Percentiles rank a stretch among this genome's conserved stretches.
Conservation (phyloP, 2,797 vertebrate species). For the Chelon labrosus region DNA sequence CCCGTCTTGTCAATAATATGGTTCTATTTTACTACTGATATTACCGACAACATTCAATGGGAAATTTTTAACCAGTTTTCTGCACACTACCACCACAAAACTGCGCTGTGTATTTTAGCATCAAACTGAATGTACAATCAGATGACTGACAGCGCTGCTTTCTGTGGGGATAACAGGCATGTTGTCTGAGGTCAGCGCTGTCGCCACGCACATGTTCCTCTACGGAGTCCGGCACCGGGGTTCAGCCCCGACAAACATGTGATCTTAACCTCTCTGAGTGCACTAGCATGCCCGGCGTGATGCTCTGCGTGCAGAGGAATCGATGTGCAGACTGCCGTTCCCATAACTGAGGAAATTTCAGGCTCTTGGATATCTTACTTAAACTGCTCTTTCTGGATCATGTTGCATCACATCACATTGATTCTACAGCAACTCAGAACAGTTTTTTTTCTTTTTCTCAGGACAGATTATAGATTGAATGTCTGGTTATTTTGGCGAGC, state of each 20-base stretch:
- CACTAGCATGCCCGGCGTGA: slow-evolving; percentile 27
- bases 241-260: slow-evolving; percentile 62
- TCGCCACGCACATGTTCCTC: slow-evolving; percentile 48
- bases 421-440: no score
- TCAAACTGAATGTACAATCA: slow-evolving; percentile 34
- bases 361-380: no score
- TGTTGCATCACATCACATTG: no score
- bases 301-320: slow-evolving; percentile 59
- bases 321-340: slow-evolving; percentile 50
- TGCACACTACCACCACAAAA: not conserved
- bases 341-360: slow-evolving; percentile 2
- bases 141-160: slow-evolving; percentile 62
- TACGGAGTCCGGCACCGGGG: slow-evolving; percentile 33
- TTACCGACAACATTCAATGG: not conserved
- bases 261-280: slow-evolving; percentile 72
- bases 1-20: slow-evolving; percentile 22
- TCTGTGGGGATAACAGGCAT: slow-evolving; percentile 48
- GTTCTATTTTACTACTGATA: slow-evolving; percentile 17
- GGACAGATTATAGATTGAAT: no score
- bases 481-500: no score
- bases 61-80: not conserved
- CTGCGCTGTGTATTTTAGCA: slow-evolving; percentile 31
- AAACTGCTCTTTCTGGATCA: no score
- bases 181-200: slow-evolving; percentile 58
- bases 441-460: no score